Base-by-base conservation (phyloP, 2,113 vertebrate genomes). In the Ursus arctos region DNA sequence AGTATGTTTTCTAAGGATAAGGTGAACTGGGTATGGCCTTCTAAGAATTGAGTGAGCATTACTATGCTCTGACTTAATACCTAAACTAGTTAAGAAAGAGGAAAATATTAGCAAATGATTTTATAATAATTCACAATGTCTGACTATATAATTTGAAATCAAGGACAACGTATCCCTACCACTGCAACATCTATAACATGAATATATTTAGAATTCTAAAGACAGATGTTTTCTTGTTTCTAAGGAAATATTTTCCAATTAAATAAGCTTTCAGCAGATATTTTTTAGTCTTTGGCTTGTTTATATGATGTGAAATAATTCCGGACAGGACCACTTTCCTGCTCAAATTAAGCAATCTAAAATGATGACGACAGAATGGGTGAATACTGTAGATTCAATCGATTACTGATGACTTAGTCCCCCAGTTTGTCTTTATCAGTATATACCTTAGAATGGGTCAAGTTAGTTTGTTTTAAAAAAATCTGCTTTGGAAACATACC, bases 231-330 rank as follows among this genome's bases (percentile, higher is more conserved):
- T 89, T 22, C n/a, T 81, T 12, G 1, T 51, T 10, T 86, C 84
- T 65, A 77, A 95, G 61, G 47, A 74, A 83, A 91, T 33, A 53
- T 47, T 88, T 92, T 87, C n/a, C 43, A 77, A 36, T 81, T 74
- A 89, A 53, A 80, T 47, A 53, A 55, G 24, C 18, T 31, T 89
- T 71, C n/a, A 47, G 16, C 3, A 55, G 47, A 47, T 61, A 61
- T 10, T 61, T 87, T 88, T 79, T 40, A 55, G 76, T 82, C 24
- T 55, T 28, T 61, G 40, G 5, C 28, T 80, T 19, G 6, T 47
- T 81, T 74, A 36, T 79, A 51, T 26, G 43, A 0, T 6, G 36
- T 40, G 63, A 80, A 85, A 59, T 65, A 84, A 65, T 57, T 72
- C 33, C 13, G 74, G 63, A 84, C 28, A 79, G 31, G 26, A 51